Evolutionary conservation across 2,888 invertebrate species (phyloP), one percentile per base, ranked within the genome.

Genomic region (Brachyptera putata): DNA sequence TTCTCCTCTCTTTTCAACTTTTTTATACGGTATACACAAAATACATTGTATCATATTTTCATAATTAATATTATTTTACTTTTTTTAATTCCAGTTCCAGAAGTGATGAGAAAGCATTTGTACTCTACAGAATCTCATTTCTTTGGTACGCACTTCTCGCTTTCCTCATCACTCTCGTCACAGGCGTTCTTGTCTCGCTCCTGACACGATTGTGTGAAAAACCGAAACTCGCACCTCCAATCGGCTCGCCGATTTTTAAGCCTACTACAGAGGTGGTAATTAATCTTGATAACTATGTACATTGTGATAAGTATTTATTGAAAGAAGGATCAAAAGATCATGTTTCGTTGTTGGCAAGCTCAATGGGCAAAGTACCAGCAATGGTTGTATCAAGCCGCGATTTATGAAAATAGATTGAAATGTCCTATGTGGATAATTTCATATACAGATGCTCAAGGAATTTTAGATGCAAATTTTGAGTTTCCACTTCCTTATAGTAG

Each of bases 61-160:
- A n/a, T n/a, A n/a, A n/a, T n/a, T n/a, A n/a, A n/a, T n/a, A n/a
- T n/a, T n/a, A n/a, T n/a, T n/a, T n/a, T n/a, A n/a, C n/a, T n/a
- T n/a, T n/a, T n/a, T n/a, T n/a, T n/a, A n/a, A n/a, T n/a, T n/a
- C n/a, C n/a, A n/a, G n/a, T n/a, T n/a, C n/a, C 39, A 39, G 39
- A 39, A 24, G 3, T 1, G 63, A 65, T 43, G 59, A 66, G 18
- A n/a, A n/a, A n/a, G 69, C 69, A 3, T 68, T 68, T 60, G 63
- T 63, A 5, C 57, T 69, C 37, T 70, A 68, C 63, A 65, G 69
- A n/a, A 65, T 73, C 13, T 73, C 74, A 2, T 73, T 71, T 63
- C 65, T 72, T 61, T 74, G 73, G 73, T 72, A 74, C 61, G 69
- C 71, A 5, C 66, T 69, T 30, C 58, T 72, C 37, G 68, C 73